Evolutionary conservation across 2,888 invertebrate genomes (phyloP), one percentile per base, ranked within the genome.

Genomic region (Stramonita haemastoma): DNA sequence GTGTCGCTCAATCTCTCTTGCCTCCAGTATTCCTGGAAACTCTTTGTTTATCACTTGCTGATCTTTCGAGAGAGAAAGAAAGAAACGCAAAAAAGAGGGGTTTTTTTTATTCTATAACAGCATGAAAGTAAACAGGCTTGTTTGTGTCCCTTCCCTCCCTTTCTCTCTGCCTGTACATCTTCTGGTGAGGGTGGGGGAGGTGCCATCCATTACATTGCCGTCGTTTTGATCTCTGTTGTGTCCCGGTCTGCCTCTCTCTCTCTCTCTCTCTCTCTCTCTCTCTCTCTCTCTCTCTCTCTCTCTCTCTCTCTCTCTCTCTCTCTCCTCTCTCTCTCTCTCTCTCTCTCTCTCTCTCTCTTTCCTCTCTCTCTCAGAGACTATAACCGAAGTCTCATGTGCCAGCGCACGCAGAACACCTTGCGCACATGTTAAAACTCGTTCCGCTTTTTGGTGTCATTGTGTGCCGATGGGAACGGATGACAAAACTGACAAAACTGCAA

Each of bases 261-360:
- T n/a, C n/a, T n/a, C n/a, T n/a, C n/a, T n/a, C n/a, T n/a, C n/a
- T n/a, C n/a, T n/a, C n/a, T n/a, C n/a, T n/a, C n/a, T 66, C 6
- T 13, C 66, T 66, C 6, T 13, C 66, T 66, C 6, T 66, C 19
- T 66, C 6, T 13, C 66, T 66, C 6, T 13, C 66, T 66, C 6
- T 66, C 66, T 66, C 60, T 60, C n/a, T n/a, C n/a, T n/a, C n/a
- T n/a, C n/a, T n/a, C n/a, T n/a, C 66, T 66, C 66, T 66, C 26
- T 26, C 26, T 66, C 66, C 11, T 73, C 73, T 73, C 73, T 73
- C 73, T 29, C 73, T 73, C n/a, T n/a, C 81, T 83, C 46, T 26
- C 81, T 46, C 81, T 46, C 46, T 83, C 81, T 83, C 81, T 46
- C 26, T 46, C 81, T 46, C 46, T 46, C 46, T 46, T 46, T 83